phyloP scores from a whole-genome alignment of 2,113 vertebrate genomes.

The Sylvia atricapilla region DNA sequence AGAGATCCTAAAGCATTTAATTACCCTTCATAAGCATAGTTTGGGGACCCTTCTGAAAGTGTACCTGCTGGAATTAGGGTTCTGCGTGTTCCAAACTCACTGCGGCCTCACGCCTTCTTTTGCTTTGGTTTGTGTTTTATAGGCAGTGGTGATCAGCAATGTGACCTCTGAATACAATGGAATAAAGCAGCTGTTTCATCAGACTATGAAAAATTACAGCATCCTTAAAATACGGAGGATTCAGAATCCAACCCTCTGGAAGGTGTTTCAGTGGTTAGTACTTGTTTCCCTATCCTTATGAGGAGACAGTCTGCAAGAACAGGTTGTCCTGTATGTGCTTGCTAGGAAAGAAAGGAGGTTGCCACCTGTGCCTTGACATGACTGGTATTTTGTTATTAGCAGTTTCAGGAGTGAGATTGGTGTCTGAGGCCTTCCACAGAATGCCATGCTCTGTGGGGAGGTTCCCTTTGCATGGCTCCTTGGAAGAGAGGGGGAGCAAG shows the following conservation, averaged over 20 bases:
- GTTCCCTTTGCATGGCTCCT: background rate
- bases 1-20: background rate
- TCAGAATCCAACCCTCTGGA: slow-evolving; percentile 83
- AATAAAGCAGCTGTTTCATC: slow-evolving; percentile 70
- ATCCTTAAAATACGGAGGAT: slow-evolving; percentile 81
- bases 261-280: slow-evolving; percentile 84
- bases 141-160: slow-evolving; percentile 71
- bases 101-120: background rate
- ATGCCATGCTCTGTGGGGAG: background rate
- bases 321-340: background rate
- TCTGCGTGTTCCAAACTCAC: accelerated
- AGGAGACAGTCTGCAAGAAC: background rate
- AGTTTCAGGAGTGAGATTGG: background rate
- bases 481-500: background rate
- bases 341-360: background rate
- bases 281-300: background rate
- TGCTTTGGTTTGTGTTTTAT: slow-evolving; percentile 4
- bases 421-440: background rate
- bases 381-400: background rate
- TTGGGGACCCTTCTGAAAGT: background rate
- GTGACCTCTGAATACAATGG: slow-evolving; percentile 53
- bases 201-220: slow-evolving; percentile 74
- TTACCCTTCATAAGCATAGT: background rate
- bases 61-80: background rate
- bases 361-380: background rate